Base-by-base conservation (phyloP, 2,797 vertebrate genomes). In the Varecia variegata region DNA sequence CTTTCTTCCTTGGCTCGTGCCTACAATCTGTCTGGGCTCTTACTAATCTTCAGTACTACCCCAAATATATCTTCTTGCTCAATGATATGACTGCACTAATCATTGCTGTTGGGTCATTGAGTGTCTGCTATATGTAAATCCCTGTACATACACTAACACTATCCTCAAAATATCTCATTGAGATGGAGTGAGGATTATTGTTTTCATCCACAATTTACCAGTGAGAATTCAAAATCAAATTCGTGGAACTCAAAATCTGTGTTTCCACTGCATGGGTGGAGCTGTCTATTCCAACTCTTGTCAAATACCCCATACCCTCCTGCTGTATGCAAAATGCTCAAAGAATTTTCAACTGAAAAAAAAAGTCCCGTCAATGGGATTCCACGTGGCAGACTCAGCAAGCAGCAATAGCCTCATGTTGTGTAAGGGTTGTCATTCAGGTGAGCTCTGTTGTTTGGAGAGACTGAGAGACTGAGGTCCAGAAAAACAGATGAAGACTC, bases 141-240 rank as follows among this genome's bases (percentile, higher is more conserved):
- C 38, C n/a, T 93, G 10, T 90, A 87, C 10, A 68, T 52, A n/a
- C 3, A 71, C 58, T 50, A 77, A 83, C 21, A 30, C 7, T 83
- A 21, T 74, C 18, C 45, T 82, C 40, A 68, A 52, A 80, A 68
- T 35, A 80, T 11, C 56, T 94, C 77, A 47, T 0, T 74, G 54
- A 52, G 71, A 65, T 50, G 15, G 18, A 14, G 3, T 20, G 21
- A 82, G 2, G 18, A 8, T 9, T 58, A 38, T 54, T 35, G 73
- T 71, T 76, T 60, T 58, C 5, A 90, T 88, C 73, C 32, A 81
- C 27, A 12, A 87, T 47, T 74, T 90, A 88, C 50, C 17, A 68
- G 62, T 60, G 35, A 84, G 38, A 84, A 97, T 74, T 80, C n/a
- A 76, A 91, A 90, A 84, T 43, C 65, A 77, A 21, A 43, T 87